A percentile compares a stretch with the other conserved stretches of the same genome.
phyloP scores from a whole-genome alignment of 1,140 invertebrate genomes.

The Drosophila athabasca region DNA sequence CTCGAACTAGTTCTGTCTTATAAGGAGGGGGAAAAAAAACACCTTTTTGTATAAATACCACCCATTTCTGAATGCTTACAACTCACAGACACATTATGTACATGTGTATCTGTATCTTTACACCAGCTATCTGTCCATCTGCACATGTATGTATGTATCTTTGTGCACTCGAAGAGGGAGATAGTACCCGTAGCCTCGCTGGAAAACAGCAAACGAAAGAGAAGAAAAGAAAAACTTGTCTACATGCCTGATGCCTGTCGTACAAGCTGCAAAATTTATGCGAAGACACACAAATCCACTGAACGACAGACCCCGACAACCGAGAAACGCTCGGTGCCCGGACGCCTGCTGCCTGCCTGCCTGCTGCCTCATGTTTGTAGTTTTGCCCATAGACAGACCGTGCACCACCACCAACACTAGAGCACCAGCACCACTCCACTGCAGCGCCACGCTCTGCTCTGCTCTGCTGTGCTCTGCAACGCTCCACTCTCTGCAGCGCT shows the following conservation, averaged over 20 bases:
- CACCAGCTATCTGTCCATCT: constrained; percentile 20
- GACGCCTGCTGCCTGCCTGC: constrained; percentile 14
- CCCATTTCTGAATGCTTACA: constrained; percentile 22
- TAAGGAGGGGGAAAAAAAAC: too few relatives aligned
- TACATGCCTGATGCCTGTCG: constrained; percentile 60
- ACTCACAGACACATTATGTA: constrained; percentile 40
- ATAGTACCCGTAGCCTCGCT: constrained; percentile 27
- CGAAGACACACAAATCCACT: constrained; percentile 83
- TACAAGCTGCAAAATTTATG: constrained; percentile 83
- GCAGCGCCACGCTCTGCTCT: neutral
- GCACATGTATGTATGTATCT: constrained; percentile 10
- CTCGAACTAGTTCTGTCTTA: too few relatives aligned
- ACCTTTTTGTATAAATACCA: constrained; percentile 2
- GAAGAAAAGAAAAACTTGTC: constrained; percentile 67
- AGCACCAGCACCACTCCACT: neutral
- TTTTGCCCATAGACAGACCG: constrained; percentile 35
- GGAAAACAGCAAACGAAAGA: constrained; percentile 22
- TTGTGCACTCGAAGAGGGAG: constrained; percentile 28
- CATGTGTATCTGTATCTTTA: constrained; percentile 13
- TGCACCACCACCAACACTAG: constrained; percentile 1
- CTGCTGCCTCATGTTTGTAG: constrained; percentile 13
- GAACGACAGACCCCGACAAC: constrained; percentile 77
- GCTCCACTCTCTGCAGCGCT: too few relatives aligned
- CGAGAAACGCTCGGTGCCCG: constrained; percentile 39
- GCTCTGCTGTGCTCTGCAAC: too few relatives aligned